Percentiles rank a stretch among this genome's conserved stretches.
Evolutionary conservation across 2,113 vertebrate genomes (phyloP).

Genomic region (Oceanodroma tethys): DNA sequence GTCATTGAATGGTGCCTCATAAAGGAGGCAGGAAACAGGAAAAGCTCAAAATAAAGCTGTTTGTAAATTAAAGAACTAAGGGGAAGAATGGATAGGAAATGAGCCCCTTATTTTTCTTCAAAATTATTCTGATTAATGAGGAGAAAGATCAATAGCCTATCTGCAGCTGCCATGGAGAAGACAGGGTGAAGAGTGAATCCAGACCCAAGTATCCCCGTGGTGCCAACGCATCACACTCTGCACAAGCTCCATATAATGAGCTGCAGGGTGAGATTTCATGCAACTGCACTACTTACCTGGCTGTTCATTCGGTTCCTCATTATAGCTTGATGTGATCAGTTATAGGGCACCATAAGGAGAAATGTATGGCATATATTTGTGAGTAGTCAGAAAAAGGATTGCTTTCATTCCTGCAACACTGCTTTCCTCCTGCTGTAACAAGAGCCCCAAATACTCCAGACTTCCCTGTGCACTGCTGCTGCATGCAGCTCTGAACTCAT

Average conservation of each 20-base stretch:
- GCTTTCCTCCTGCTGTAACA: neutral
- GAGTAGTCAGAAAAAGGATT: neutral
- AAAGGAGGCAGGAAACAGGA: conserved; percentile 63
- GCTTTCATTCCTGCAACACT: neutral
- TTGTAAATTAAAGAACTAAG: conserved; percentile 46
- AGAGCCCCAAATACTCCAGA: neutral
- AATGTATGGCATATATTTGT: neutral
- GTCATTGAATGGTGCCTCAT: conserved; percentile 42
- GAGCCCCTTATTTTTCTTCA: conserved; percentile 38
- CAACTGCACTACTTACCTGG: neutral
- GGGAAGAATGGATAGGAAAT: conserved; percentile 55
- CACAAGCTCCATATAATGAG: neutral
- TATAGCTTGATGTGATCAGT: neutral
- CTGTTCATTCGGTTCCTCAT: neutral
- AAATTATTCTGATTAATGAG: conserved; percentile 57
- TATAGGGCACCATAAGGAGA: neutral
- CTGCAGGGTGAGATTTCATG: neutral
- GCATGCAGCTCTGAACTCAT: neutral
- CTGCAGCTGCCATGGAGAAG: conserved; percentile 4
- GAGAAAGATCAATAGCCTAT: conserved; percentile 22
- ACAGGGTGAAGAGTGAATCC: conserved; percentile 32
- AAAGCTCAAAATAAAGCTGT: conserved; percentile 60
- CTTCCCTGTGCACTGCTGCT: neutral
- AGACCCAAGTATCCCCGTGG: neutral
- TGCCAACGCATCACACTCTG: neutral